A percentile compares a stretch with the other conserved stretches of the same genome.
Conservation (phyloP, 2,797 vertebrate species). For the Periophthalmus magnuspinnatus region DNA sequence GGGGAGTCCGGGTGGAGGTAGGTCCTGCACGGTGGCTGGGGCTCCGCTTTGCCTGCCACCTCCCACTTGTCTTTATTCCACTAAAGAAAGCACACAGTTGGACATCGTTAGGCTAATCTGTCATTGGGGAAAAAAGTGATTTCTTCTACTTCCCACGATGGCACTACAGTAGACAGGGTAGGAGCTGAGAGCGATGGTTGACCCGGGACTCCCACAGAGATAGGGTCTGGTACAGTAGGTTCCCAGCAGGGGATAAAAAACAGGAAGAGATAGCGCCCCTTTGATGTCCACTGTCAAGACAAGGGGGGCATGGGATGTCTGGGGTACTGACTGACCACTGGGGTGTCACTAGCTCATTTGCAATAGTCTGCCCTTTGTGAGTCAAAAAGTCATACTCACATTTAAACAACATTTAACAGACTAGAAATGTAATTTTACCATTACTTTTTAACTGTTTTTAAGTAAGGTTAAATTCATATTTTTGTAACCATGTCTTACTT, state of each 20-base stretch:
- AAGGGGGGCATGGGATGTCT: slow-evolving; percentile 38
- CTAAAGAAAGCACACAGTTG: slow-evolving; percentile 61
- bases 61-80: slow-evolving; percentile 96
- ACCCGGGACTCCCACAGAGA: slow-evolving; percentile 68
- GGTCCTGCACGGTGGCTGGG: slow-evolving; percentile 88
- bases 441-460: neutral
- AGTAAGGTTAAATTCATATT: neutral
- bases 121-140: slow-evolving; percentile 22
- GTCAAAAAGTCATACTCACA: neutral
- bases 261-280: slow-evolving; percentile 82
- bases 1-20: slow-evolving; percentile 92
- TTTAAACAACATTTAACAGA: neutral
- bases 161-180: slow-evolving; percentile 11
- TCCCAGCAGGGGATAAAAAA: slow-evolving; percentile 79
- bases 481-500: slow-evolving; percentile 72
- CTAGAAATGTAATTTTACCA: too few species aligned
- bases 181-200: slow-evolving; percentile 40
- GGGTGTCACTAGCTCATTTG: slow-evolving; percentile 1
- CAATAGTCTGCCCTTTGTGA: neutral
- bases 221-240: slow-evolving; percentile 59
- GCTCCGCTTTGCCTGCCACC: slow-evolving; percentile 91
- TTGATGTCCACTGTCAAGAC: slow-evolving; percentile 74
- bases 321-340: slow-evolving; percentile 23
- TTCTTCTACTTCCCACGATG: slow-evolving; percentile 39
- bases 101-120: slow-evolving; percentile 19